These are phyloP conservation scores for Girardinichthys multiradiatus DNA, from an alignment of 2,113 vertebrate genomes.

Conservation along the genomic window DNA sequence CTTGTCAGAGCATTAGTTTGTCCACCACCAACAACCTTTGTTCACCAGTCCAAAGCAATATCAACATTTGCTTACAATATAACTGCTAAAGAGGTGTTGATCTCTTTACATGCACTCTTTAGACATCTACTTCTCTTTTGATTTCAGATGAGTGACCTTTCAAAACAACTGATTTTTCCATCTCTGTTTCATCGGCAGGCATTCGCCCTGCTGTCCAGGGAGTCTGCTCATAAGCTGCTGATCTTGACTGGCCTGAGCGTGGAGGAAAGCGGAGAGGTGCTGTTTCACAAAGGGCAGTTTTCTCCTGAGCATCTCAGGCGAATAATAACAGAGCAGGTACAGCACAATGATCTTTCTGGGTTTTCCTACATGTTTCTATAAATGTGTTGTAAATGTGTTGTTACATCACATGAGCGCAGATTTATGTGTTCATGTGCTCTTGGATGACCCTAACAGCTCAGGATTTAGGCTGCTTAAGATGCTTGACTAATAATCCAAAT, in stretches of 20 bases:
- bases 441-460: neutral
- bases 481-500: neutral
- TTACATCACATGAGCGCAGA: neutral
- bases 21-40: too few species aligned
- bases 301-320: constrained; percentile 88
- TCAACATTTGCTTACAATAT: too few species aligned
- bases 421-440: neutral
- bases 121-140: too few species aligned
- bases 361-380: neutral
- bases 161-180: neutral
- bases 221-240: constrained; percentile 89
- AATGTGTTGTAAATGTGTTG: neutral
- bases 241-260: constrained; percentile 89
- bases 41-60: too few species aligned
- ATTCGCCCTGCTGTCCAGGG: constrained; percentile 85
- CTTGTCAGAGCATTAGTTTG: too few species aligned
- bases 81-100: too few species aligned
- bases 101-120: too few species aligned
- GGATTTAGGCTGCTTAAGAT: neutral
- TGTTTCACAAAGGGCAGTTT: constrained; percentile 89
- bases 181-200: constrained; percentile 76
- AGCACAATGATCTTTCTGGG: neutral
- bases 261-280: constrained; percentile 89
- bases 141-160: neutral
- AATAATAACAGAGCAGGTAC: constrained; percentile 88